A percentile compares a stretch with the other conserved stretches of the same genome.
phyloP scores from a whole-genome alignment of 2,113 vertebrate genomes.

The Numenius arquata region DNA sequence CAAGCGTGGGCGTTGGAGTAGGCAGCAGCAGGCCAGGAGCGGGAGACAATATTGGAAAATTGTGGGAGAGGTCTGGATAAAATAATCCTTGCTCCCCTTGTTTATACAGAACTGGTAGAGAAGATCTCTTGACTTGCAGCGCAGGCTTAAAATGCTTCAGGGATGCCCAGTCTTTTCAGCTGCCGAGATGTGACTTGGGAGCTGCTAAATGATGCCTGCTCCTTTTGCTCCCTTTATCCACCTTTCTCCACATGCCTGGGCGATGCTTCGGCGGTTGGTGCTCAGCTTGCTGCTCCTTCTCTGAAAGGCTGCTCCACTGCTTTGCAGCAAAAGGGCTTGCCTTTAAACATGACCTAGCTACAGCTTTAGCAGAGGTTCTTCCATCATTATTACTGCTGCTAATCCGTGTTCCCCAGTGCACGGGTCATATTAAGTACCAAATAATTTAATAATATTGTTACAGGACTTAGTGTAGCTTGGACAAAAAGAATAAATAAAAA shows the following conservation, averaged over 20 bases:
- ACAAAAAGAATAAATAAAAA: neutral
- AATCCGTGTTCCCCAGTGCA: neutral
- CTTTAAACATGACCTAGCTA: neutral
- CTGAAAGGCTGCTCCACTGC: neutral
- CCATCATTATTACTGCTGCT: neutral
- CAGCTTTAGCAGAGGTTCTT: neutral
- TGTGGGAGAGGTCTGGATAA: neutral
- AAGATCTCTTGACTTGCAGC: neutral
- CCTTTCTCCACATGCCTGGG: rapidly evolving
- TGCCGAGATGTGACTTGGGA: neutral
- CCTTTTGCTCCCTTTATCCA: neutral
- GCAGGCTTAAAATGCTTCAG: neutral
- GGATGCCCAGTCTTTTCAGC: neutral
- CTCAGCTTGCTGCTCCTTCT: neutral
- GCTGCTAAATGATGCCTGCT: neutral
- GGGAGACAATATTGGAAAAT: neutral
- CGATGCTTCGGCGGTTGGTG: neutral
- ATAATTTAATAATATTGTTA: neutral
- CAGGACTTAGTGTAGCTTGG: neutral
- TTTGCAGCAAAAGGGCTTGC: neutral
- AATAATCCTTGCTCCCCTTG: neutral
- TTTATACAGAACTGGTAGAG: neutral
- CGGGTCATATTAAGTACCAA: neutral
- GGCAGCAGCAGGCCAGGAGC: neutral
- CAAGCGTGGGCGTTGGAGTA: rapidly evolving